These are phyloP conservation scores for Phodopus roborovskii DNA, from an alignment of 2,113 vertebrate species.

Conservation along the genomic window DNA sequence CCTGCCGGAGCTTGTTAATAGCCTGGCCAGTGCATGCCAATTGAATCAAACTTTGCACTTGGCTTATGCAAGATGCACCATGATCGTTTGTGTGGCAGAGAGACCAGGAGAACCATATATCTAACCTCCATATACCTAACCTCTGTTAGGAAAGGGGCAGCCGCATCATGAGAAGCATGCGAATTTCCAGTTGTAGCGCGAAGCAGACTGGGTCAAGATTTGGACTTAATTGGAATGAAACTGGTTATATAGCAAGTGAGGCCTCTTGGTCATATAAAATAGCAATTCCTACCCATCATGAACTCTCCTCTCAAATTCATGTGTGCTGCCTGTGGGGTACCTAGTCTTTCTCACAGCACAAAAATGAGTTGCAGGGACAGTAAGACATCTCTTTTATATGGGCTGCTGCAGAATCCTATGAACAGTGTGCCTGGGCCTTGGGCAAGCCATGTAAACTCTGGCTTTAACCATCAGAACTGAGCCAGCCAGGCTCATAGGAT, in stretches of 20 bases:
- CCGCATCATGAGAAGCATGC: background rate
- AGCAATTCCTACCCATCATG: background rate
- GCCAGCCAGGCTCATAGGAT: background rate
- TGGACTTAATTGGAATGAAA: background rate
- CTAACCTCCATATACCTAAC: background rate
- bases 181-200: slow-evolving; percentile 28
- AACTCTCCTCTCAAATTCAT: background rate
- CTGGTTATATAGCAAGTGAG: background rate
- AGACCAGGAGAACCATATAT: background rate
- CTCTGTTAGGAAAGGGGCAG: background rate
- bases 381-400: background rate
- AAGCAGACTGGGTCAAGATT: background rate
- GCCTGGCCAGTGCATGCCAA: background rate
- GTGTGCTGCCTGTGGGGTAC: background rate
- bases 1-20: background rate
- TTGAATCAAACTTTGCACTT: background rate
- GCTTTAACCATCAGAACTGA: background rate
- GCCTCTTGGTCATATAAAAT: background rate
- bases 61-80: background rate
- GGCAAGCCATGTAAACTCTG: background rate
- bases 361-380: background rate
- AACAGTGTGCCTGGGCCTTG: background rate
- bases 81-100: background rate
- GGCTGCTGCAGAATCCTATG: background rate
- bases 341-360: background rate